Conservation (phyloP, 2,113 vertebrate species). For the Bujurquina vittata region DNA sequence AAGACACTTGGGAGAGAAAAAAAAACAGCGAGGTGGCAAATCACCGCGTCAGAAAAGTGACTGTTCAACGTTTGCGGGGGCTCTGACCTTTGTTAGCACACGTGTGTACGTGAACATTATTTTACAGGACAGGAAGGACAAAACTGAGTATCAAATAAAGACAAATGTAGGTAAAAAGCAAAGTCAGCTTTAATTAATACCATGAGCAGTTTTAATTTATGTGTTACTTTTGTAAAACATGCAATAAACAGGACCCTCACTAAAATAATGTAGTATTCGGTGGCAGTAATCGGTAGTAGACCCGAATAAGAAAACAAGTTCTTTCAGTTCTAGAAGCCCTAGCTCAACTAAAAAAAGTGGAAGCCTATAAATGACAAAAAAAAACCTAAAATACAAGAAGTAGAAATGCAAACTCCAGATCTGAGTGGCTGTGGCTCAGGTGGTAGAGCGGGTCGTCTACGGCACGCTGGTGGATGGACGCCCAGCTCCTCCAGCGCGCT, state of each 20-base stretch:
- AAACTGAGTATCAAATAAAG: neutral
- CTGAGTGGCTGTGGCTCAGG: neutral
- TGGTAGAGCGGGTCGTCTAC: no score
- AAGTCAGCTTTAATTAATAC: neutral
- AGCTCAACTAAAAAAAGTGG: neutral
- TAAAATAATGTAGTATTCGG: neutral
- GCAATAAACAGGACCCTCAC: rapidly evolving
- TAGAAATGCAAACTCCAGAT: neutral
- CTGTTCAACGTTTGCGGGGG: neutral
- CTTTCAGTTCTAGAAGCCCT: neutral
- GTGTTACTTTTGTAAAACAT: neutral
- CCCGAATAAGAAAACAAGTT: neutral
- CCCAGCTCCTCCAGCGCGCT: no score
- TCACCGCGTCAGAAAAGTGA: neutral
- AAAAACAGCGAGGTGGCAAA: neutral
- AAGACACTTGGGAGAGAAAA: neutral
- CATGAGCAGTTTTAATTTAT: neutral
- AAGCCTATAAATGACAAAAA: neutral
- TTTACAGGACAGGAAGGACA: neutral
- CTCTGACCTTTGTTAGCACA: neutral
- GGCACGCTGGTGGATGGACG: no score
- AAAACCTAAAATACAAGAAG: no score
- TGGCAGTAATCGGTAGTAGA: rapidly evolving
- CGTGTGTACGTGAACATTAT: neutral
- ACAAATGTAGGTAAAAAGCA: neutral